Evolutionary conservation across 2,797 vertebrate genomes (phyloP).

Genomic region (Micropoecilia bifurca): DNA sequence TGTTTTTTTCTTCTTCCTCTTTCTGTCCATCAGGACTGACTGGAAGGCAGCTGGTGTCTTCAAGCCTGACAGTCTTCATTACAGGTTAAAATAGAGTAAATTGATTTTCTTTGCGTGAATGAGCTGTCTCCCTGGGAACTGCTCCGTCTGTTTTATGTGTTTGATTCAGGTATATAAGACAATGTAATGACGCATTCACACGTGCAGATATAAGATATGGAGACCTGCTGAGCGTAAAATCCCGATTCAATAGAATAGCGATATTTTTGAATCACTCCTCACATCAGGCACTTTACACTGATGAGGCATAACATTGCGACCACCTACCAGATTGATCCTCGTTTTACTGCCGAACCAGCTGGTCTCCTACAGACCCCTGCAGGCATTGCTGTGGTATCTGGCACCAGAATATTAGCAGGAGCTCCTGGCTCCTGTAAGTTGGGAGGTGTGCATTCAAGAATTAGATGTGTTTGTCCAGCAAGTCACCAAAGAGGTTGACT

Average conservation of each 20-base stretch:
- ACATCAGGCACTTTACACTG: not conserved
- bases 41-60: conserved; percentile 41
- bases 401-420: not conserved
- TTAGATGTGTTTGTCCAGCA: not conserved
- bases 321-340: not conserved
- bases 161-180: conserved; percentile 8
- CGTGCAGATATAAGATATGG: not conserved
- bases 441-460: not conserved
- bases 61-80: conserved; percentile 50
- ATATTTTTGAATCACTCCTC: not conserved
- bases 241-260: not conserved
- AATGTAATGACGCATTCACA: not conserved
- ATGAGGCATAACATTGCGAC: not conserved
- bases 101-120: conserved; percentile 44
- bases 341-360: not conserved
- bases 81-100: conserved; percentile 54
- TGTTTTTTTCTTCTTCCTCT: conserved; percentile 6
- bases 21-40: conserved; percentile 20
- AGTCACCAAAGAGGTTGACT: not conserved
- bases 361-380: not conserved
- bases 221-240: not conserved
- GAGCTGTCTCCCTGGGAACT: conserved; percentile 16
- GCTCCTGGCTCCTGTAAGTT: not conserved
- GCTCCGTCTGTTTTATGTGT: conserved; percentile 12
- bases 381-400: not conserved